Evolutionary conservation across 2,113 vertebrate genomes (phyloP).

Genomic region (Takifugu flavidus): DNA sequence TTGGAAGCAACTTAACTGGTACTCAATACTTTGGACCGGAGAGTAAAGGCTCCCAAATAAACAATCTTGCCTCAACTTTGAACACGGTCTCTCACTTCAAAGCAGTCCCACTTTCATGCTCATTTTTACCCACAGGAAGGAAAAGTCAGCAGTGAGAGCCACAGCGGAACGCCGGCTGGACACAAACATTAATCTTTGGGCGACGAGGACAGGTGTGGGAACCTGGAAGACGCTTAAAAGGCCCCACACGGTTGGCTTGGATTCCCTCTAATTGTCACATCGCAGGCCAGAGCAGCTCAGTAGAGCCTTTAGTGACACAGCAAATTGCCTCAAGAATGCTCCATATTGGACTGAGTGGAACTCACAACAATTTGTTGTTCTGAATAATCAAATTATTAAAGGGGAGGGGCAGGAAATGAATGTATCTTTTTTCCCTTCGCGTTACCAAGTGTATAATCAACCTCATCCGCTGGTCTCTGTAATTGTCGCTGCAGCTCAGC

Average conservation of each 20-base stretch:
- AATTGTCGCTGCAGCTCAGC: slow-evolving; percentile 1
- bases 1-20: too few relatives aligned
- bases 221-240: slow-evolving; percentile 49
- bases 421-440: not conserved
- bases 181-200: slow-evolving; percentile 69
- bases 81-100: not conserved
- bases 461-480: not conserved
- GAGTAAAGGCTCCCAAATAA: not conserved
- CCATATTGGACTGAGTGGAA: not conserved
- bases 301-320: slow-evolving; percentile 39
- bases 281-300: slow-evolving; percentile 38
- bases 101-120: slow-evolving; percentile 17
- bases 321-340: slow-evolving; percentile 6
- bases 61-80: slow-evolving; percentile 1
- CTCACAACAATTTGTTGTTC: not conserved
- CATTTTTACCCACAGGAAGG: slow-evolving; percentile 32
- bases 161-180: slow-evolving; percentile 43
- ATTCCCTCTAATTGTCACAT: slow-evolving; percentile 64
- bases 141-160: slow-evolving; percentile 18
- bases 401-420: not conserved
- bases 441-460: not conserved
- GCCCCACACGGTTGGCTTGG: slow-evolving; percentile 51
- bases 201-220: slow-evolving; percentile 55
- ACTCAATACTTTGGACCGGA: not conserved
- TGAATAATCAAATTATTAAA: not conserved